Conservation (phyloP, 2,113 vertebrate genomes). For the Gymnocephalus cernua region DNA sequence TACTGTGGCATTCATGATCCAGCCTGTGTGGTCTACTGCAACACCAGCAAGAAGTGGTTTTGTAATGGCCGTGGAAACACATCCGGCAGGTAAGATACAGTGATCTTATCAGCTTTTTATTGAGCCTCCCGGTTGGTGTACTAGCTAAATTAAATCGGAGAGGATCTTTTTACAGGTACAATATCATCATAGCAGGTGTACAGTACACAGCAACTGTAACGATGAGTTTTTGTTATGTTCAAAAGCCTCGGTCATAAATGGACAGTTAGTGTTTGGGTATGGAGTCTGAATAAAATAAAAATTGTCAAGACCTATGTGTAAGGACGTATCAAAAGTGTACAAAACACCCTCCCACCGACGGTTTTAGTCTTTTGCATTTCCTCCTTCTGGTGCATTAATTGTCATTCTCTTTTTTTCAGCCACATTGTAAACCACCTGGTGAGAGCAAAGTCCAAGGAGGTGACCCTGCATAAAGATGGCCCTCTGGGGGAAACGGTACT, state of each 20-base stretch:
- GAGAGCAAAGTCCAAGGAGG: conserved; percentile 96
- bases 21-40: conserved; percentile 97
- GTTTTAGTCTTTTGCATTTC: background rate
- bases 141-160: conserved; percentile 7
- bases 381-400: conserved; percentile 20
- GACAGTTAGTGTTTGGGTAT: background rate
- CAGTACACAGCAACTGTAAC: background rate
- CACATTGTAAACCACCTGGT: conserved; percentile 97
- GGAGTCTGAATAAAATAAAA: background rate
- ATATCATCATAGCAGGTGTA: background rate
- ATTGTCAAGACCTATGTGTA: background rate
- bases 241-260: background rate
- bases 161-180: conserved; percentile 1
- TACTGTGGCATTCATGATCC: conserved; percentile 98
- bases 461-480: conserved; percentile 95
- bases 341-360: background rate
- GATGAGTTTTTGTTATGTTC: background rate
- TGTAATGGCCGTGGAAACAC: conserved; percentile 97
- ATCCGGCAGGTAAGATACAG: conserved; percentile 90
- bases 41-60: conserved; percentile 99
- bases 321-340: background rate
- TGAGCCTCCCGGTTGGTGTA: background rate
- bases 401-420: conserved; percentile 76
- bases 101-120: background rate
- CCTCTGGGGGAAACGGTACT: conserved; percentile 94